Evolutionary conservation across 2,888 invertebrate genomes (phyloP), one percentile per base, ranked within the genome.

Genomic region (Gerosis bhagava): DNA sequence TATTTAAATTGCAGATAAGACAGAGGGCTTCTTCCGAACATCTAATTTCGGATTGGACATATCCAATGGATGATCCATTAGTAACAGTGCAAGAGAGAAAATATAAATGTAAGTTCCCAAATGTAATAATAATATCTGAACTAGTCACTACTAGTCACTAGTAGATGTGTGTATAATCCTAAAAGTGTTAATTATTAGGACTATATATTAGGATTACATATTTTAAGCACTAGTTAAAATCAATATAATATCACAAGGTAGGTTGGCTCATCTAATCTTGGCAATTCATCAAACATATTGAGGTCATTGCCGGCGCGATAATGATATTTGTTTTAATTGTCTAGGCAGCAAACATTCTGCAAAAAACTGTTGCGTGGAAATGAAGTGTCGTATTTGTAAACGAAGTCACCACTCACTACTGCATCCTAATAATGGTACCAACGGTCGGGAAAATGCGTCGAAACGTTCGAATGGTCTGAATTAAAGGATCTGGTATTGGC

Each of bases 21-120:
- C 93, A 94, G 64, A 90, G 95, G 56, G 94, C 95, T 34, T 91
- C 94, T 59, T 96, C 96, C 11, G 91, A 94, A 63, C 94, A 94
- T 37, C 92, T 95, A 28, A 91, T 92, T 61, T 90, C 92, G 37
- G 93, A 92, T 62, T 92, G 92, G 91, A 91, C 90, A 12, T 91
- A 90, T 62, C 88, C 90, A 16, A 50, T 64, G 21, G 88, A 89
- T 26, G 86, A 86, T 35, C 52, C 79, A 1, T 53, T 68, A 1
- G 40, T 77, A 16, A 60, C 79, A 19, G 77, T 88, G 51, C 73
- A 87, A 56, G 92, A 93, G 72, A 90, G 74, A 77, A 91, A 75
- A 70, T 92, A 70, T 50, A 83, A 80, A 75, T 73, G 88, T 87
- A 73, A 75, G 83, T 70, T 25, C 12, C 7, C 6, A 19, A 3